Evolutionary conservation across 2,113 vertebrate species (phyloP).

Genomic region (Oriolus oriolus): DNA sequence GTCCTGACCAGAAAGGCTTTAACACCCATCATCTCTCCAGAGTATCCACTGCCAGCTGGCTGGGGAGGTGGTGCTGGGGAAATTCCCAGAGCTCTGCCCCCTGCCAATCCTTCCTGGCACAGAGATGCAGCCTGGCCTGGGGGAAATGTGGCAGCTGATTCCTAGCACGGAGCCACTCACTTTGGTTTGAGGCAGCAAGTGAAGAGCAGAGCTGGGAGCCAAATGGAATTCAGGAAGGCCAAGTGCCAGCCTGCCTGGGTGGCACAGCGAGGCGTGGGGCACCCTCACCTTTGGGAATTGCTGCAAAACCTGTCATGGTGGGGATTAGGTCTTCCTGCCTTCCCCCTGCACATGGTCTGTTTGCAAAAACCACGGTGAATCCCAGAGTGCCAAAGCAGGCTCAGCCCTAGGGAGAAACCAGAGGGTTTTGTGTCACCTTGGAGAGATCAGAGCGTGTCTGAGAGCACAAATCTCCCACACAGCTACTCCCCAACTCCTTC

Average conservation of each 20-base stretch:
- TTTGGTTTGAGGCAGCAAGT: background rate
- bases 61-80: background rate
- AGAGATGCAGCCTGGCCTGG: background rate
- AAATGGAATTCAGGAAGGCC: background rate
- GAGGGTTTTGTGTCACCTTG: background rate
- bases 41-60: background rate
- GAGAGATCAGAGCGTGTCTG: background rate
- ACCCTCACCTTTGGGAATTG: background rate
- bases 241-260: background rate
- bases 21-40: background rate
- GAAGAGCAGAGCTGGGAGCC: background rate
- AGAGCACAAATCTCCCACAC: accelerated
- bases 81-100: background rate
- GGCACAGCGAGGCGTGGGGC: background rate
- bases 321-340: background rate
- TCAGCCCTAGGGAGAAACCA: background rate
- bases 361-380: background rate
- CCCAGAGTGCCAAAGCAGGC: background rate
- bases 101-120: background rate
- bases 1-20: background rate
- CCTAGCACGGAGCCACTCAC: background rate
- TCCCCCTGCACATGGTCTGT: background rate
- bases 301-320: background rate
- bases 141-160: background rate
- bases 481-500: background rate